phyloP scores from a whole-genome alignment of 2,113 vertebrate genomes.

The Hirundichthys speculiger region DNA sequence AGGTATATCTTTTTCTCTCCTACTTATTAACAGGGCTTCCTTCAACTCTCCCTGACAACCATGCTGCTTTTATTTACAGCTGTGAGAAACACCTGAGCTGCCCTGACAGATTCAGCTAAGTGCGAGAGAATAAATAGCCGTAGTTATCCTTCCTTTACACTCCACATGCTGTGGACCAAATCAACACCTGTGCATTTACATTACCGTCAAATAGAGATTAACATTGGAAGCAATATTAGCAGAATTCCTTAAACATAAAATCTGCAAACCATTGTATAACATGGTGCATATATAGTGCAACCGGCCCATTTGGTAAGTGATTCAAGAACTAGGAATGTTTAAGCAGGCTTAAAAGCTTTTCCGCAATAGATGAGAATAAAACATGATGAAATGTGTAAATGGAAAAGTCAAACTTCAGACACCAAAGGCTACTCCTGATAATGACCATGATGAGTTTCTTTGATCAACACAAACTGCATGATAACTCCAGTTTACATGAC shows the following conservation, averaged over 20 bases:
- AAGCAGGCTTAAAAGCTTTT: slow-evolving; percentile 17
- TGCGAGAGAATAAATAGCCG: background rate
- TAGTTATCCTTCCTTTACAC: slow-evolving; percentile 4
- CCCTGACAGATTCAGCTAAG: background rate
- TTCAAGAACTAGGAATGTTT: slow-evolving; percentile 21
- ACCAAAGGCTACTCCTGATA: background rate
- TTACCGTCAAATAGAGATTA: too few relatives aligned
- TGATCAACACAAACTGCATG: background rate
- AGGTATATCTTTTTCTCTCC: slow-evolving; percentile 28
- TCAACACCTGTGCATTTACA: background rate
- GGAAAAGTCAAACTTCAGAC: slow-evolving; percentile 14
- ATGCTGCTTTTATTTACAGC: slow-evolving; percentile 52
- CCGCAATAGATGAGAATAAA: slow-evolving; percentile 30
- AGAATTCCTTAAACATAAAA: slow-evolving; percentile 6
- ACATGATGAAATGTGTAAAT: slow-evolving; percentile 3
- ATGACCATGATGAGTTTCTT: background rate
- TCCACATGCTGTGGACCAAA: slow-evolving; percentile 13
- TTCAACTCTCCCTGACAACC: slow-evolving; percentile 19
- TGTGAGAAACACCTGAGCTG: slow-evolving; percentile 26
- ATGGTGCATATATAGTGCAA: slow-evolving; percentile 36
- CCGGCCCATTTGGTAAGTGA: slow-evolving; percentile 22
- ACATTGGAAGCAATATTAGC: background rate
- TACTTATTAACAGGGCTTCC: slow-evolving; percentile 23
- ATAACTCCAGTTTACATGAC: background rate
- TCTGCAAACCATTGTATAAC: slow-evolving; percentile 32